Base-by-base conservation (phyloP, 2,113 vertebrate species). In the Turnix velox region DNA sequence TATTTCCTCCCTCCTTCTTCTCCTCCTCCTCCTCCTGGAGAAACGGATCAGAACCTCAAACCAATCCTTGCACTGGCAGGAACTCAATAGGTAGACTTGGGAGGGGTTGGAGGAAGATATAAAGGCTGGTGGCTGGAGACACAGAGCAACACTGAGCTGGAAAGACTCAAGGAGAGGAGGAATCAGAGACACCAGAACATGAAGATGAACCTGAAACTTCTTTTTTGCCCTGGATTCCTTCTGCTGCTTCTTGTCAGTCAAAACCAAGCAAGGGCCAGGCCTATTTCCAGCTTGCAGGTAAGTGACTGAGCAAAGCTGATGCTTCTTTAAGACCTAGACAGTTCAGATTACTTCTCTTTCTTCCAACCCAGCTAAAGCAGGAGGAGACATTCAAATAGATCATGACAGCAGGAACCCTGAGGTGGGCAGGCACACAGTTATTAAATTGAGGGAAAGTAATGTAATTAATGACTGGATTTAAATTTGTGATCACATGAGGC, bases 231-330 rank as follows among this genome's bases (percentile, higher is more conserved):
- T 40, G 95, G 87, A 94, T 76, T 97, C 40, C 45, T 97, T 39
- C 66, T 97, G 65, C 81, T 97, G 39, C 91, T 97, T 48, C 22
- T 95, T 76, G 76, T 87, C 35, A 89, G 79, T 19, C 82, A 95
- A 37, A 86, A 95, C 30, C 92, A 95, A 23, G 93, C 62, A 67
- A 81, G 31, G 40, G 93, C 93, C 78, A 96, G 87, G 35, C 90
- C 96, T 20, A 40, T 94, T 75, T 76, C 94, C 71, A 94, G 65
- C 75, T 83, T 95, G 11, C 96, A 97, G 97, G 97, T 97, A 93
- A 97, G 97, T 87, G 72, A 58, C 51, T 39, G 49, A 40, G 33
- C 42, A 63, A 22, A 67, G 49, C 40, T 82, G 55, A 63, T 76
- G 48, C 18, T 75, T 81, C 43, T 59, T 65, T 52, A 69, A 42